Conservation (phyloP, 2,888 invertebrate genomes). For the Oscheius sp. region DNA sequence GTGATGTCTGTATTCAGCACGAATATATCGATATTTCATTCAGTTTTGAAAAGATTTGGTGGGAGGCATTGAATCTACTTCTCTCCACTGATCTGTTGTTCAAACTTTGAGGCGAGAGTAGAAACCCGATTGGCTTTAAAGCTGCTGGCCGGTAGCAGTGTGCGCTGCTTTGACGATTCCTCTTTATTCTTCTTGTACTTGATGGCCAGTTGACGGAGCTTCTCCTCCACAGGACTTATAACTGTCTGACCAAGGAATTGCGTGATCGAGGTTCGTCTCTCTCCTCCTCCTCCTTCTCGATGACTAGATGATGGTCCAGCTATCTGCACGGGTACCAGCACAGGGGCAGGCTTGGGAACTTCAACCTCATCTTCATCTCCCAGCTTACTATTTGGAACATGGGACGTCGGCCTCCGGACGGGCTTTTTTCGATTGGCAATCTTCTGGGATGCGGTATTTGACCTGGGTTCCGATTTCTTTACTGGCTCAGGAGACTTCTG, state of each 20-base stretch:
- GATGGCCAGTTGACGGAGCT: constrained; percentile 16
- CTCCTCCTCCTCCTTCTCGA: not conserved
- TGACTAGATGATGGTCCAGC: no score
- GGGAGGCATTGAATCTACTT: not conserved
- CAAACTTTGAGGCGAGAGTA: constrained; percentile 25
- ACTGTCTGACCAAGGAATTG: constrained; percentile 20
- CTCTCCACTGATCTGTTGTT: constrained; percentile 13
- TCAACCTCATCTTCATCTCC: not conserved
- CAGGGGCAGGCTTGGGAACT: not conserved
- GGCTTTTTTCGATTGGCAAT: constrained; percentile 33
- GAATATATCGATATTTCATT: no score
- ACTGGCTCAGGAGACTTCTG: no score
- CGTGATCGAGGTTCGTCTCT: constrained; percentile 8
- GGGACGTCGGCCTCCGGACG: constrained; percentile 33
- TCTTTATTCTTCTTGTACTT: constrained; percentile 16
- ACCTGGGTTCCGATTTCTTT: no score
- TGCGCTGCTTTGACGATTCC: not conserved
- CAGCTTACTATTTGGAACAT: constrained; percentile 16
- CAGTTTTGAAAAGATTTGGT: no score
- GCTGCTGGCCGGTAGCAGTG: not conserved
- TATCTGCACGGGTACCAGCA: no score
- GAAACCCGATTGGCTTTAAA: constrained; percentile 10
- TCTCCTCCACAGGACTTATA: constrained; percentile 16
- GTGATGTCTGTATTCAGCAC: no score
- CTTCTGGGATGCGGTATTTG: not conserved